Evolutionary conservation across 2,888 invertebrate species (phyloP).

Genomic region (Acleris literana): DNA sequence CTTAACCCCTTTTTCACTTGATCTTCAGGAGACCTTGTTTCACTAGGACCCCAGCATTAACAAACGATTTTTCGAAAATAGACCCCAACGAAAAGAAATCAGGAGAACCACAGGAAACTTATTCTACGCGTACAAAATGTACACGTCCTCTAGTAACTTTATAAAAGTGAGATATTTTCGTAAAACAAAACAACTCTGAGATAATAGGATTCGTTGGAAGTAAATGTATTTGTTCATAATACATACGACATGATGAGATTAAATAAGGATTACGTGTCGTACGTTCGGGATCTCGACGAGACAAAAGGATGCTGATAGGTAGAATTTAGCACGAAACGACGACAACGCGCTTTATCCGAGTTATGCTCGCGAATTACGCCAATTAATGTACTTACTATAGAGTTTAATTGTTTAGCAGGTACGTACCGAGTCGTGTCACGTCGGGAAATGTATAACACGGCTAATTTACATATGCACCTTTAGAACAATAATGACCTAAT

Average conservation of each 20-base stretch:
- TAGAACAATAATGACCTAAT: too few species aligned
- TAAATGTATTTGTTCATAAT: constrained; percentile 32
- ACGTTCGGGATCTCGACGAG: constrained; percentile 8
- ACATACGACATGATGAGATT: constrained; percentile 27
- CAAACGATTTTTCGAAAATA: too few species aligned
- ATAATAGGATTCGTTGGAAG: constrained; percentile 11
- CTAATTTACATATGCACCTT: too few species aligned
- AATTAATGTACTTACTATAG: not conserved
- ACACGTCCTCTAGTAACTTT: not conserved
- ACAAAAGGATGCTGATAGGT: constrained; percentile 20
- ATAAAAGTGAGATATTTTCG: not conserved
- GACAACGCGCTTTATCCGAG: constrained; percentile 2
- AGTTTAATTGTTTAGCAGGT: too few species aligned
- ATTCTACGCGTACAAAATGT: too few species aligned
- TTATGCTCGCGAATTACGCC: not conserved
- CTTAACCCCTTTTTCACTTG: too few species aligned
- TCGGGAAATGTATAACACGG: too few species aligned
- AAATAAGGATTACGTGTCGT: constrained; percentile 29
- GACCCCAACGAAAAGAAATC: too few species aligned
- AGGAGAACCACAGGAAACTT: too few species aligned
- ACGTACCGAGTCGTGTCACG: too few species aligned
- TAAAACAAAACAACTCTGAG: constrained; percentile 6
- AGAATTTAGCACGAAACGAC: constrained; percentile 4
- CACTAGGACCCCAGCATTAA: too few species aligned
- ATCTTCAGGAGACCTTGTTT: too few species aligned